Conservation (phyloP, 2,888 invertebrate species). For the Gymnosoma rotundatum region DNA sequence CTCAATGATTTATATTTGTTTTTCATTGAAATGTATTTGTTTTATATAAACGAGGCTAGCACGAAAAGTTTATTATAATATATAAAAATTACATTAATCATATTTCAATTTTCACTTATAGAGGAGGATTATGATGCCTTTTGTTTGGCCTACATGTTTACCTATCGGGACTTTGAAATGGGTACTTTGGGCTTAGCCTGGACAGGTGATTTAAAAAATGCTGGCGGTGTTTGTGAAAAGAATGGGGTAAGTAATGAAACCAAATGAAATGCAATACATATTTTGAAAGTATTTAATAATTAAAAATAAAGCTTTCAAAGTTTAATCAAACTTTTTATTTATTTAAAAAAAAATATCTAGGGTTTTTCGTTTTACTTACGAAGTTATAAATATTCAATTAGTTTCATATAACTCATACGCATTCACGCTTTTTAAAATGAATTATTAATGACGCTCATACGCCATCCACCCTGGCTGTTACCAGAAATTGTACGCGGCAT, state of each 20-base stretch:
- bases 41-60: too few relatives aligned
- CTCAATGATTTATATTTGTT: not conserved
- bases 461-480: constrained; percentile 11
- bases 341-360: not conserved
- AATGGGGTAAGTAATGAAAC: constrained; percentile 88
- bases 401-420: constrained; percentile 37
- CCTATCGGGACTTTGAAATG: constrained; percentile 97
- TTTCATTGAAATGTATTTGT: not conserved
- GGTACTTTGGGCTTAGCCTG: constrained; percentile 98
- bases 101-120: constrained; percentile 81
- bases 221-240: constrained; percentile 99
- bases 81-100: not conserved
- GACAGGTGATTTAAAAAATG: constrained; percentile 97
- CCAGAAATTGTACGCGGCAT: constrained; percentile 3
- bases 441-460: constrained; percentile 55
- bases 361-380: not conserved
- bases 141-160: constrained; percentile 99
- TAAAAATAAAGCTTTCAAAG: not conserved
- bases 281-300: not conserved
- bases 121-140: constrained; percentile 99
- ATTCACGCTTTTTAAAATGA: constrained; percentile 47
- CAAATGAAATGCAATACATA: not conserved
- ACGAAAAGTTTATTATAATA: too few relatives aligned
- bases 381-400: constrained; percentile 34
- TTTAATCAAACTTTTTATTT: too few relatives aligned